A percentile compares a stretch with the other conserved stretches of the same genome.
Evolutionary conservation across 2,113 vertebrate genomes (phyloP).

Genomic region (Sylvietta virens): DNA sequence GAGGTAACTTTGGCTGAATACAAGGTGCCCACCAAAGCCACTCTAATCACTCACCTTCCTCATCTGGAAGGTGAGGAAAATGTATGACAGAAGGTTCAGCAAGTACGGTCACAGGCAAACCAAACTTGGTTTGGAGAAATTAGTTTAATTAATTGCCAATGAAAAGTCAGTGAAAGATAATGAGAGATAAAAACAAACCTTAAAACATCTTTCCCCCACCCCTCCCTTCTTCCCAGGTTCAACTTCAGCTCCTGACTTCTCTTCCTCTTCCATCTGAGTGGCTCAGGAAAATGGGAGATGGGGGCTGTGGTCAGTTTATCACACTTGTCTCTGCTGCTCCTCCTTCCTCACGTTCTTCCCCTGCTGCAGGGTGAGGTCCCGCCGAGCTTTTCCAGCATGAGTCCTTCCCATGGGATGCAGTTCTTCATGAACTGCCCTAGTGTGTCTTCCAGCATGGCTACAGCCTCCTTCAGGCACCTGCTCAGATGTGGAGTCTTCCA

Average conservation of each 20-base stretch:
- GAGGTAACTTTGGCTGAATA: background rate
- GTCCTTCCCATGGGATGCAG: background rate
- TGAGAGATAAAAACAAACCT: background rate
- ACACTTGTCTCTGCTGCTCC: background rate
- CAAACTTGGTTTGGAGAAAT: background rate
- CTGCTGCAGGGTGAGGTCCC: accelerated
- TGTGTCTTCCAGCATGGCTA: background rate
- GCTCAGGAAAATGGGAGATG: no score
- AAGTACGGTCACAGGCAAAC: background rate
- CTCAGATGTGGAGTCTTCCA: accelerated
- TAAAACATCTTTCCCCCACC: background rate
- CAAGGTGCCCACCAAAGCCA: background rate
- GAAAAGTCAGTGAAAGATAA: background rate
- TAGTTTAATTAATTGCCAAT: background rate
- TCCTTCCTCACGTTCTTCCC: background rate
- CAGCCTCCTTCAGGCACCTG: background rate
- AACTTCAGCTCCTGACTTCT: background rate
- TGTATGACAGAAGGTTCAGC: background rate
- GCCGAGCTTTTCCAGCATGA: background rate
- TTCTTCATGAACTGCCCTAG: background rate
- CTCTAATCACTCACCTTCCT: background rate
- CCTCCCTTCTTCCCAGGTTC: background rate
- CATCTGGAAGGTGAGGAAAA: background rate
- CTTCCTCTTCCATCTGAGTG: accelerated
- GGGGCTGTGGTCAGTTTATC: background rate